A percentile compares a stretch with the other conserved stretches of the same genome.
These are phyloP conservation scores for Torymus aiolomorphi DNA, from an alignment of 2,888 invertebrate species.

Conservation along the genomic window DNA sequence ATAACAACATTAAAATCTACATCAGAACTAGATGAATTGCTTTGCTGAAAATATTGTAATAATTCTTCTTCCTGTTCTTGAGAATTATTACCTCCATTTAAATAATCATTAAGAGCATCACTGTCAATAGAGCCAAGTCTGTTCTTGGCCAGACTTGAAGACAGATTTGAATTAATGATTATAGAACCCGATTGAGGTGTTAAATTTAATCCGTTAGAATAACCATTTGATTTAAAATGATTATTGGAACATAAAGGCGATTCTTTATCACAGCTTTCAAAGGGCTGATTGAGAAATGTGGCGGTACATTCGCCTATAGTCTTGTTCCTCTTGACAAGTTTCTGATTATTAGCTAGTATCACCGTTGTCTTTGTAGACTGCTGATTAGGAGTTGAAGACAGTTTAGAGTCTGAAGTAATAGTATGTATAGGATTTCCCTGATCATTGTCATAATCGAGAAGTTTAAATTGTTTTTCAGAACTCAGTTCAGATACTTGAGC, in stretches of 20 bases:
- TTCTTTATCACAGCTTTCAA: conserved; percentile 67
- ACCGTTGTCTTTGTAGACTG: conserved; percentile 65
- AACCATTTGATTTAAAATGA: conserved; percentile 65
- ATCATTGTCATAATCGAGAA: conserved; percentile 57
- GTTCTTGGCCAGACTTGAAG: too few relatives aligned
- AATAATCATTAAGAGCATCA: conserved; percentile 88
- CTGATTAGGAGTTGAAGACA: conserved; percentile 59
- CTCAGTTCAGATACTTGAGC: conserved; percentile 67
- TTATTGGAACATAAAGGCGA: conserved; percentile 62
- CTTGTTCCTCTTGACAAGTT: conserved; percentile 64
- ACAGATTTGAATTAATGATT: conserved; percentile 58
- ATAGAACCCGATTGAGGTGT: conserved; percentile 52
- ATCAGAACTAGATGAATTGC: conserved; percentile 74
- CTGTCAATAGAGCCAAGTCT: conserved; percentile 86
- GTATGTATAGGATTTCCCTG: conserved; percentile 54
- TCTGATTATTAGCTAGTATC: conserved; percentile 66
- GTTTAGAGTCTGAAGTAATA: conserved; percentile 58
- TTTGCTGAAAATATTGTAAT: conserved; percentile 87
- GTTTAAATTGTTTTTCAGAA: conserved; percentile 72
- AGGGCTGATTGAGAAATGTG: conserved; percentile 59
- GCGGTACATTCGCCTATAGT: conserved; percentile 58
- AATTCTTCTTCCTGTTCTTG: conserved; percentile 91
- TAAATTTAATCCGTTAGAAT: conserved; percentile 49
- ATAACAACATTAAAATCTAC: conserved; percentile 64
- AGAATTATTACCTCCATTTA: conserved; percentile 85